These are phyloP conservation scores for Protula sp. DNA, from an alignment of 2,888 invertebrate species.

Conservation along the genomic window DNA sequence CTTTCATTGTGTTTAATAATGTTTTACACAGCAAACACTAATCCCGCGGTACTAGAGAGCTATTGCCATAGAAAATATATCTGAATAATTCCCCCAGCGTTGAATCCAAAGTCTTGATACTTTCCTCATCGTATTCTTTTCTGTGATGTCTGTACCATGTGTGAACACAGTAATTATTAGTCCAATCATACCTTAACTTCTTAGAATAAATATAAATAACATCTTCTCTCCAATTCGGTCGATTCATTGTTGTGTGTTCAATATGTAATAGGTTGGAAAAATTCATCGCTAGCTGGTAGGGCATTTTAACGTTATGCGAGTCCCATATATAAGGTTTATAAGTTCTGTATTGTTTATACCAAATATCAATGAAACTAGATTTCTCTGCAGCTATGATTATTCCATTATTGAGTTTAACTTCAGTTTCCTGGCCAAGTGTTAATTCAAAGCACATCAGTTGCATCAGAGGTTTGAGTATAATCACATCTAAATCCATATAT, in stretches of 20 bases:
- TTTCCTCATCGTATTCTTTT: slow-evolving; percentile 1
- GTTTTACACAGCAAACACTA: too few species aligned
- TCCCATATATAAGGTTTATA: slow-evolving; percentile 28
- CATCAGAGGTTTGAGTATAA: background rate
- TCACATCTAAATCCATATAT: slow-evolving; percentile 5
- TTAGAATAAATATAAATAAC: too few species aligned
- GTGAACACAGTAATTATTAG: slow-evolving; percentile 29
- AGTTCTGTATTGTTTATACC: slow-evolving; percentile 29
- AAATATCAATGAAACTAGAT: slow-evolving; percentile 30
- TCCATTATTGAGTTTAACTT: slow-evolving; percentile 26
- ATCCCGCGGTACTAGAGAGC: too few species aligned
- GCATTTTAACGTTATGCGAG: slow-evolving; percentile 29
- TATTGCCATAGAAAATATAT: slow-evolving; percentile 8
- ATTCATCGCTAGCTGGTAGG: slow-evolving; percentile 26
- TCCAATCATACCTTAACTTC: too few species aligned
- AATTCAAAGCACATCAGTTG: slow-evolving; percentile 26
- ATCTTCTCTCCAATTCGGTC: too few species aligned
- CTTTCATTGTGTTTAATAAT: too few species aligned
- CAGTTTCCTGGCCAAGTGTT: slow-evolving; percentile 30
- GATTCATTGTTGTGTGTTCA: too few species aligned
- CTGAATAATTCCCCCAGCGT: slow-evolving; percentile 7
- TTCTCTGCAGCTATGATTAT: slow-evolving; percentile 28
- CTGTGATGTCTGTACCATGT: slow-evolving; percentile 13
- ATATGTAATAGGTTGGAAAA: too few species aligned
- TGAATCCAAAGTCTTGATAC: slow-evolving; percentile 9